These are phyloP conservation scores for Litocranius walleri DNA, from an alignment of 2,113 vertebrate species.

Conservation along the genomic window DNA sequence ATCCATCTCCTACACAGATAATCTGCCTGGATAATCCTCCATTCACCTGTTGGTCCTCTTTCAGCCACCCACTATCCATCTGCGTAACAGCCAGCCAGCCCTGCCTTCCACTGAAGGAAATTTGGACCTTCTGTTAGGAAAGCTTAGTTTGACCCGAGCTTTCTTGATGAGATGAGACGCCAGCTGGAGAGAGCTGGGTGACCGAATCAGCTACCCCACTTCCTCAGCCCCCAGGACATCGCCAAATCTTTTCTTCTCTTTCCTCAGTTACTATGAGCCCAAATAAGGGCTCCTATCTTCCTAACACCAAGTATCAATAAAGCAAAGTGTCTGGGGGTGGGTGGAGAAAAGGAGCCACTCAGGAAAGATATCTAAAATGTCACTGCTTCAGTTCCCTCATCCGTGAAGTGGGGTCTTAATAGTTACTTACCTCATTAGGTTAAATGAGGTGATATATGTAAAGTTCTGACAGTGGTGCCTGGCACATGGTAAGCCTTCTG, in stretches of 20 bases:
- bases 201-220: neutral
- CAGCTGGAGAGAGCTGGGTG: neutral
- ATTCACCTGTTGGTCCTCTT: neutral
- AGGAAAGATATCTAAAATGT: neutral
- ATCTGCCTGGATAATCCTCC: neutral
- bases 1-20: neutral
- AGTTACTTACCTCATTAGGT: neutral
- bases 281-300: neutral
- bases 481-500: accelerated
- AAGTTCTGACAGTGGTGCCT: neutral
- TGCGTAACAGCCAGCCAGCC: neutral
- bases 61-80: neutral
- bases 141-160: neutral
- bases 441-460: neutral
- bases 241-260: neutral
- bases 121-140: neutral
- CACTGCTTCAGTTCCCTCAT: neutral
- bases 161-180: neutral
- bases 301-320: neutral
- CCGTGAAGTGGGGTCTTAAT: neutral
- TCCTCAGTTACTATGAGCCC: neutral
- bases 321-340: neutral
- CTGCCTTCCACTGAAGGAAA: neutral
- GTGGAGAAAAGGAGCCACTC: neutral
- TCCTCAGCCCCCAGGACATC: neutral